Evolutionary conservation across 2,113 vertebrate species (phyloP), one percentile per base, ranked within the genome.

Genomic region (Grantiella picta): DNA sequence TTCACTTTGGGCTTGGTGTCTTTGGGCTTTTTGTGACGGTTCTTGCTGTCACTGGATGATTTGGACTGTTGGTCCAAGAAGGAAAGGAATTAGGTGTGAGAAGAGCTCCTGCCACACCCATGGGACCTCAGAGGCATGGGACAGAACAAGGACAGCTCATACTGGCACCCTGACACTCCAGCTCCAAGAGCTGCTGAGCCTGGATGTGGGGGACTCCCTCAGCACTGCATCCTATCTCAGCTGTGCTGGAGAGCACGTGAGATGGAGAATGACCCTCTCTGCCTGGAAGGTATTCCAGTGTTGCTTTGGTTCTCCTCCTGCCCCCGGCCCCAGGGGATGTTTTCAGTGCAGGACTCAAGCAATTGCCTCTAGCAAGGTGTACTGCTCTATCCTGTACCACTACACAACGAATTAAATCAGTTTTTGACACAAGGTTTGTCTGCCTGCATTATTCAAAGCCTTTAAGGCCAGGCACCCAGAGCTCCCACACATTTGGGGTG

Each of bases 1-100:
- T 99, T 99, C 96, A 99, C 99, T 94, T 99, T 99, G 4, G 99
- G 99, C 95, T 99, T 99, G 96, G 99, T 98, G 94, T 99, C 99
- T 97, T 99, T 99, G 93, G 99, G 99, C 92, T 99, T 99, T 96
- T 99, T 99, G 98, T 99, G 99, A 10, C 99, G 98, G 97, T 99
- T 99, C 96, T 99, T 99, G 90, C 82, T 97, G 4, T 98, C 98
- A 91, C 97, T 98, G 17, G 98, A 98, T 13, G 98, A 95, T 97
- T 99, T 99, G 69, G 98, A 98, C 99, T 99, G 95, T 56, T 79
- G 70, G 66, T 38, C 15, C 36, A 77, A 94, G 70, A 94, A 17
- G 12, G 38, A 88, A 10, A 31, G 6, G 54, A n/a, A 66, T 97
- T 84, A 95, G 50, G 13, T 36, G 33, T 36, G 11, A 44, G 17